Base-by-base conservation (phyloP, 2,113 vertebrate genomes). In the Chauna torquata region DNA sequence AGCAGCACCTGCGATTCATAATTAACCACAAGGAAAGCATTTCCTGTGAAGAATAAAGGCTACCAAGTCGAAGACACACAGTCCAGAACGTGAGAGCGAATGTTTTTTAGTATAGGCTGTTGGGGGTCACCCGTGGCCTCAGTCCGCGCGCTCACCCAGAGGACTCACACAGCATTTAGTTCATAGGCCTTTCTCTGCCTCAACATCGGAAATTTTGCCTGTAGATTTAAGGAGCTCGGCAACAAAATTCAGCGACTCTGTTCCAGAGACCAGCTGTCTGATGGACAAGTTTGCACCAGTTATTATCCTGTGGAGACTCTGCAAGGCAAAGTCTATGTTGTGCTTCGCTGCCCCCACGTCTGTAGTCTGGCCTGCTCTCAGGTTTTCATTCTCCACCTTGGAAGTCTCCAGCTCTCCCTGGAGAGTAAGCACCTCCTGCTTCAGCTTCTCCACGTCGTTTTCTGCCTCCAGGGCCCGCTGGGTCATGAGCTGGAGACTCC, bases 401-500 rank as follows among this genome's bases (percentile, higher is more conserved):
- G 81, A 98, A 16, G 72, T 88, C 11, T 98, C 96, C 19, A 98
- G 71, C 89, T 98, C 96, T 68, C 71, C 98, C 97, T 98, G 98
- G 32, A 99, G 97, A 88, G 98, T 74, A 25, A 97, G 96, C n/a
- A 98, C 79, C 81, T 99, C 98, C 71, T 96, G 91, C 82, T 98
- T 98, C 92, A 99, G 92, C 91, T 95, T 98, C 61, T 98, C 97
- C 22, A 97, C 88, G 0, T 81, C 93, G 70, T 40, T 96, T 96
- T 99, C 98, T 4, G 98, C 98, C 80, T 98, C 98, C 69, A 98
- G 75, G 4, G 98, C 98, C 86, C 98, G 71, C 82, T 98, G 98
- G 97, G 98, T 98, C 98, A 98, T 99, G 44, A 97, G 62, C 50
- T 98, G 98, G 40, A 99, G 98, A 75, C 95, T 98, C 88, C 97